Base-by-base conservation (phyloP, 92 coral and sea anemone species). In the Siderastrea radians region DNA sequence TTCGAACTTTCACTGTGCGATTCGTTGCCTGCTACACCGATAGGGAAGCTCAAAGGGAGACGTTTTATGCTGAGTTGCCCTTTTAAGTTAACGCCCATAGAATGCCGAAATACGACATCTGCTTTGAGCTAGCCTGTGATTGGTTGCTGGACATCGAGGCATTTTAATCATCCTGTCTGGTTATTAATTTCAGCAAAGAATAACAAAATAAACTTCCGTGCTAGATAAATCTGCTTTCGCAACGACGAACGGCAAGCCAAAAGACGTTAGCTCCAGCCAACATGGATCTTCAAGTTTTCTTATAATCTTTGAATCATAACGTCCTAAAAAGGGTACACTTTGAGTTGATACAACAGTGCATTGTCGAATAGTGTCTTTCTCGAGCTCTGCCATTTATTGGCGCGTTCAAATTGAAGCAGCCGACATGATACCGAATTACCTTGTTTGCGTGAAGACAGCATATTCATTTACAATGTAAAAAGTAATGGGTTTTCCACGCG, bases 61-160 rank as follows among this genome's bases (percentile, higher is more conserved):
- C 3, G 60, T 46, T 57, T 68, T 82, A 43, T 6, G 85, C 46
- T 54, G 67, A 66, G 60, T 68, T 45, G 85, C 55, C 77, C 67
- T 71, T 70, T 82, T 43, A 82, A 7, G 86, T 58, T 11, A 47
- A 82, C 86, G 78, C 86, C 86, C 86, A 61, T 57, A 6, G 55
- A 44, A 44, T 51, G 12, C 38, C 38, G 38, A 26, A n/a, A 48
- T 46, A 16, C 38, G 38, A 26, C 38, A 26, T 26, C 57, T 69
- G 4, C 77, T 4, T 46, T 46, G 47, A 6, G 44, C 78, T 16
- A 47, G 6, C 58, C 75, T 46, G 48, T 70, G 75, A 82, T 82
- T 82, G 86, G 86, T 60, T 7, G 58, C 55, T 57, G 77, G 47
- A 44, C 48, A 82, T 70, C 86, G 78, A 71, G 77, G 86, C 71